These are phyloP conservation scores for Epinephelus cyanopodus DNA, from an alignment of 2,113 vertebrate species.

Conservation along the genomic window DNA sequence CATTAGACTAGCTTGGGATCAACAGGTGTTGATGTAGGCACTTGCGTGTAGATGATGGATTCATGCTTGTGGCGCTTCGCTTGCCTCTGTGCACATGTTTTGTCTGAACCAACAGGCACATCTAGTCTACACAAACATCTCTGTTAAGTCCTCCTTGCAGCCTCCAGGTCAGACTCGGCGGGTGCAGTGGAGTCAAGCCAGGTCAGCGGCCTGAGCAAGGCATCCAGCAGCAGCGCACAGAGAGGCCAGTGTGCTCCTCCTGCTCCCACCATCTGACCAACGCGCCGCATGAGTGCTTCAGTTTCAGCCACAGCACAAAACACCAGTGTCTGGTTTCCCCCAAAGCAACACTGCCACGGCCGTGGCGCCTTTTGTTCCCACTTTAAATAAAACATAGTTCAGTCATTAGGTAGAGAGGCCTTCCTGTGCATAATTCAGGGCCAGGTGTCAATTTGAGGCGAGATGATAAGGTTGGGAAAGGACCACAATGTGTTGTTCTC, in stretches of 20 bases:
- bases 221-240: constrained; percentile 51
- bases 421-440: constrained; percentile 79
- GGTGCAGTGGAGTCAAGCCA: constrained; percentile 11
- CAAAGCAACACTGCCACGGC: constrained; percentile 56
- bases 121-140: constrained; percentile 11
- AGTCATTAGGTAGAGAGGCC: constrained; percentile 73
- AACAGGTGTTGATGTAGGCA: constrained; percentile 14
- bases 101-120: neutral
- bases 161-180: constrained; percentile 35
- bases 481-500: constrained; percentile 8
- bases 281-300: constrained; percentile 69
- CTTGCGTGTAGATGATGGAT: neutral
- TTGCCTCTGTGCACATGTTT: neutral
- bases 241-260: constrained; percentile 67
- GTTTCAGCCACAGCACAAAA: constrained; percentile 82
- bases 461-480: constrained; percentile 27
- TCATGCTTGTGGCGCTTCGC: neutral
- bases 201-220: constrained; percentile 18
- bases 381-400: constrained; percentile 83
- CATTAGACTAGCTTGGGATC: neutral
- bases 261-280: constrained; percentile 65
- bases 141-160: constrained; percentile 2
- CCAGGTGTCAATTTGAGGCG: constrained; percentile 54
- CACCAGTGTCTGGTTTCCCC: constrained; percentile 81
- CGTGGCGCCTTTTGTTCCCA: constrained; percentile 67